Base-by-base conservation (phyloP, 2,888 invertebrate species). In the Brachycybe producta region DNA sequence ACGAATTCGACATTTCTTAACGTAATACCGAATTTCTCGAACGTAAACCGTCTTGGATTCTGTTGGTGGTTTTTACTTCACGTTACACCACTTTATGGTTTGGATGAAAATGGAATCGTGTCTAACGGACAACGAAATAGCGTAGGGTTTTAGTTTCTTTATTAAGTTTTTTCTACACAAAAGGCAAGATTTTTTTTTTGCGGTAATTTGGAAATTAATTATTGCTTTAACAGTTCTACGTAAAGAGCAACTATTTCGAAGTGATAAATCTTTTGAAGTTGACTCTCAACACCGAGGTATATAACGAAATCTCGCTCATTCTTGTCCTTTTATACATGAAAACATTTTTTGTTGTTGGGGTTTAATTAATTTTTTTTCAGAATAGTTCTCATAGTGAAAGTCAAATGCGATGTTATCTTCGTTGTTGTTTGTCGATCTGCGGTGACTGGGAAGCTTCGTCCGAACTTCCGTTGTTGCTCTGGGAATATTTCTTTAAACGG, bases 51-150 rank as follows among this genome's bases (percentile, higher is more conserved):
- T 4, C 35, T 45, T 17, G 45, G 45, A 32, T 34, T 45, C 19
- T 45, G 45, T 32, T 45, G 45, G 45, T 45, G 45, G 45, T 17
- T 45, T 5, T 23, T 45, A 21, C n/a, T 32, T 45, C 45, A 45
- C 23, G 15, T 45, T 21, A 17, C 45, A 5, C 34, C 45, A 3
- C 17, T 45, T 19, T 45, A 34, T 27, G 13, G 35, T 13, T 34
- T 17, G 3, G 45, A 45, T n/a, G 13, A n/a, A 15, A 11, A 28
- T 43, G 24, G 43, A 15, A 28, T 28, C 21, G 3, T 26, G 5
- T n/a, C n/a, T n/a, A n/a, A 7, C 30, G 30, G 13, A 30, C 7
- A 7, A 30, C 30, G 13, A 13, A 11, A 30, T 11, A 13, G 30
- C 7, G 30, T 8, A 30, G 7, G 7, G 30, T 30, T 30, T 30